Conservation (phyloP, 1,140 invertebrate genomes). For the Halesus radiatus region DNA sequence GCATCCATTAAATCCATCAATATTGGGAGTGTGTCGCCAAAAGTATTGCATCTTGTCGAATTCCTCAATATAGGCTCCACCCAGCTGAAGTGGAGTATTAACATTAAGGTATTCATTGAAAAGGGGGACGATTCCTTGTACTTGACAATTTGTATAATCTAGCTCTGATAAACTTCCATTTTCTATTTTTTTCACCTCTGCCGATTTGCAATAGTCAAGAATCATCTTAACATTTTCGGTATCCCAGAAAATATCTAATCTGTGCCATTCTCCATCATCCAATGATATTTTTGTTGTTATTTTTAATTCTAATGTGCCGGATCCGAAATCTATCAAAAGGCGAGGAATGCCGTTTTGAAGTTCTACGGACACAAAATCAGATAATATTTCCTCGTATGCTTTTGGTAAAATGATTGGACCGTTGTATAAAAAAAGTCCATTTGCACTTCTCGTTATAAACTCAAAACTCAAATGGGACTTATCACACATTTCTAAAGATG, state of each 20-base stretch:
- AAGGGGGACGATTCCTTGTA: slow-evolving; percentile 72
- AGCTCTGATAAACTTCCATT: slow-evolving; percentile 71
- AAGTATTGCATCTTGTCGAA: slow-evolving; percentile 88
- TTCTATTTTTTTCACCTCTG: slow-evolving; percentile 70
- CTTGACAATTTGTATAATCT: slow-evolving; percentile 74
- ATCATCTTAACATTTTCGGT: slow-evolving; percentile 75
- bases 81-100: slow-evolving; percentile 75
- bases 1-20: slow-evolving; percentile 93
- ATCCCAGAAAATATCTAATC: slow-evolving; percentile 77
- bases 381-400: slow-evolving; percentile 66
- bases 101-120: slow-evolving; percentile 80
- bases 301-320: slow-evolving; percentile 74
- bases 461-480: slow-evolving; percentile 77
- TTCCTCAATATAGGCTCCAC: slow-evolving; percentile 75
- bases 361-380: slow-evolving; percentile 79
- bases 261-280: slow-evolving; percentile 79
- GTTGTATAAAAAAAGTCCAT: slow-evolving; percentile 79
- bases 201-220: slow-evolving; percentile 75
- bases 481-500: slow-evolving; percentile 77
- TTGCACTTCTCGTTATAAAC: slow-evolving; percentile 74
- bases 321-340: slow-evolving; percentile 79
- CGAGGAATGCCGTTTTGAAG: slow-evolving; percentile 75
- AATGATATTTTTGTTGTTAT: slow-evolving; percentile 71
- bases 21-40: slow-evolving; percentile 88
- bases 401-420: slow-evolving; percentile 76